Percentiles rank a stretch among this genome's conserved stretches.
These are phyloP conservation scores for Drosophila hamatofila DNA, from an alignment of 2,888 invertebrate species.

Conservation along the genomic window DNA sequence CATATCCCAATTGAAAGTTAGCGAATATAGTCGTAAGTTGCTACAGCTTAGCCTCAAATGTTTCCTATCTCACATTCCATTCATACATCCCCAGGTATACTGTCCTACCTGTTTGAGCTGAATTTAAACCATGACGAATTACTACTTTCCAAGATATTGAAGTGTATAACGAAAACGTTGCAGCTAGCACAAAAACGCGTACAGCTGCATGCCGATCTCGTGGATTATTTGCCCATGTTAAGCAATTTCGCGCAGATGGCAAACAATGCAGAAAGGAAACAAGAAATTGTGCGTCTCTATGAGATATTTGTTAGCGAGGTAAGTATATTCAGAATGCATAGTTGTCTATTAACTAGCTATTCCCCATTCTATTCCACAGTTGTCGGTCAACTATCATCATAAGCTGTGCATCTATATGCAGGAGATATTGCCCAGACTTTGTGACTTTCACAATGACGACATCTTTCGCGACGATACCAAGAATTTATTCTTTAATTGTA, in stretches of 20 bases:
- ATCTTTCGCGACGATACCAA: constrained; percentile 75
- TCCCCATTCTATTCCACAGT: constrained; percentile 43
- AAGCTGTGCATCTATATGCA: constrained; percentile 73
- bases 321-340: background rate
- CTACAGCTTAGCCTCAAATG: background rate
- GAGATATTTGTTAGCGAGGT: constrained; percentile 75
- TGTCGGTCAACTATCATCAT: constrained; percentile 80
- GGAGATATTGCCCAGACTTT: constrained; percentile 74
- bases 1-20: constrained; percentile 72
- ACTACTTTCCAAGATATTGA: constrained; percentile 68
- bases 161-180: constrained; percentile 77
- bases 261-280: constrained; percentile 58
- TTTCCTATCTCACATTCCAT: background rate
- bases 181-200: constrained; percentile 74
- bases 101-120: constrained; percentile 81
- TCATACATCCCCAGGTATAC: constrained; percentile 60
- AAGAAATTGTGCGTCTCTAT: constrained; percentile 77
- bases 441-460: constrained; percentile 73
- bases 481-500: constrained; percentile 70
- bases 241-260: constrained; percentile 53
- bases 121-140: constrained; percentile 58
- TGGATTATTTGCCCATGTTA: constrained; percentile 77
- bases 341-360: background rate
- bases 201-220: constrained; percentile 77
- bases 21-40: constrained; percentile 81